Percentiles rank a stretch among this genome's conserved stretches.
Evolutionary conservation across 92 coral and sea anemone genomes (phyloP).

Genomic region (Porites divaricata): DNA sequence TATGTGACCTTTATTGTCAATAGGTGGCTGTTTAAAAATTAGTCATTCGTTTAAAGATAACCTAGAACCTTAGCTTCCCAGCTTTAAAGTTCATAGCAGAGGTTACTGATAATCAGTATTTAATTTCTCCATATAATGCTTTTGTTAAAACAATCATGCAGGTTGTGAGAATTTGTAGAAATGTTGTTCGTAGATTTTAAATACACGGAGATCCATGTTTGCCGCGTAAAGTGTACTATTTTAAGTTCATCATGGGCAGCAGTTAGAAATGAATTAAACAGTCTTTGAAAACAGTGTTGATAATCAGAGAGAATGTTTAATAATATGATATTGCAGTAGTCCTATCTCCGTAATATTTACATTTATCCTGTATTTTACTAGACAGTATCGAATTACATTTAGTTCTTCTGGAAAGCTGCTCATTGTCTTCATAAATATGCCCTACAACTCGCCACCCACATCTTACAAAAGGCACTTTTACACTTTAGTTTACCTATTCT

Average conservation of each 20-base stretch:
- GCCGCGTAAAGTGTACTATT: not conserved
- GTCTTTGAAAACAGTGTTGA: not conserved
- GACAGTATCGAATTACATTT: not conserved
- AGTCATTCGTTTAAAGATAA: too few species aligned
- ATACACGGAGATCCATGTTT: not conserved
- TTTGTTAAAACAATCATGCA: too few species aligned
- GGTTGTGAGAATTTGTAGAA: too few species aligned
- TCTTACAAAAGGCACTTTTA: not conserved
- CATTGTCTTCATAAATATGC: conserved; percentile 13
- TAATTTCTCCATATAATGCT: too few species aligned
- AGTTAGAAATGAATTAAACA: too few species aligned
- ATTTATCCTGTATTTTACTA: not conserved
- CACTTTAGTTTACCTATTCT: not conserved
- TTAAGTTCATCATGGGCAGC: not conserved
- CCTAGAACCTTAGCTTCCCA: too few species aligned
- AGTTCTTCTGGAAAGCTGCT: not conserved
- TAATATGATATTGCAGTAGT: not conserved
- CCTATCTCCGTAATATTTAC: too few species aligned
- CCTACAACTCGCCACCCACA: not conserved
- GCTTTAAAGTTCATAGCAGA: too few species aligned
- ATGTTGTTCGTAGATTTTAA: not conserved
- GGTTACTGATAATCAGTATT: too few species aligned
- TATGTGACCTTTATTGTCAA: not conserved
- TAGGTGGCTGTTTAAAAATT: too few species aligned
- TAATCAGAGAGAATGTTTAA: not conserved